These are phyloP conservation scores for Seira musarum DNA, from an alignment of 2,888 invertebrate genomes.

Conservation along the genomic window DNA sequence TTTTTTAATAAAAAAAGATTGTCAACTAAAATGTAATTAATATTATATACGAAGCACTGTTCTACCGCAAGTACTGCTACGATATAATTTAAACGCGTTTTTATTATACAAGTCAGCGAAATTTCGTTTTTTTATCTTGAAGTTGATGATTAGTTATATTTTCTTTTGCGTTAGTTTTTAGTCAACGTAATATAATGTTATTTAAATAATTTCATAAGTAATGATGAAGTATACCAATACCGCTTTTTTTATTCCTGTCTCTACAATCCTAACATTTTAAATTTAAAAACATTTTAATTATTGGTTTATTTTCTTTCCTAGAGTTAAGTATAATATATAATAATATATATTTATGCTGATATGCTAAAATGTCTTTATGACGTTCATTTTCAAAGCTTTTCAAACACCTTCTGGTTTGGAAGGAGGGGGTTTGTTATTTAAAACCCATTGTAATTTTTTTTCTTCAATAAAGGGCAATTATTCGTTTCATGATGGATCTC, in stretches of 20 bases:
- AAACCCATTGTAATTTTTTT: background rate
- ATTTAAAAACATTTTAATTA: background rate
- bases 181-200: background rate
- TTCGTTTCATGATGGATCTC: too few species aligned
- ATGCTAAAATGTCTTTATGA: slow-evolving; percentile 62
- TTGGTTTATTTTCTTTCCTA: background rate
- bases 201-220: slow-evolving; percentile 3
- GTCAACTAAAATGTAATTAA: too few species aligned
- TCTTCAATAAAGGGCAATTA: too few species aligned
- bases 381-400: slow-evolving; percentile 46
- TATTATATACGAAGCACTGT: too few species aligned
- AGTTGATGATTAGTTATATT: too few species aligned
- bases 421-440: background rate
- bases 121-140: too few species aligned
- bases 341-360: slow-evolving; percentile 37
- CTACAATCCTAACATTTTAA: background rate
- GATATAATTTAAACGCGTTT: too few species aligned
- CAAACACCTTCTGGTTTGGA: slow-evolving; percentile 12
- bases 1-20: too few species aligned
- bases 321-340: background rate
- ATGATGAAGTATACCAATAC: background rate
- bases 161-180: too few species aligned
- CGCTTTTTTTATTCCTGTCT: background rate
- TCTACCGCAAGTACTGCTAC: too few species aligned
- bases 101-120: too few species aligned